Evolutionary conservation across 2,888 invertebrate species (phyloP), one percentile per base, ranked within the genome.

Genomic region (Salticus scenicus): DNA sequence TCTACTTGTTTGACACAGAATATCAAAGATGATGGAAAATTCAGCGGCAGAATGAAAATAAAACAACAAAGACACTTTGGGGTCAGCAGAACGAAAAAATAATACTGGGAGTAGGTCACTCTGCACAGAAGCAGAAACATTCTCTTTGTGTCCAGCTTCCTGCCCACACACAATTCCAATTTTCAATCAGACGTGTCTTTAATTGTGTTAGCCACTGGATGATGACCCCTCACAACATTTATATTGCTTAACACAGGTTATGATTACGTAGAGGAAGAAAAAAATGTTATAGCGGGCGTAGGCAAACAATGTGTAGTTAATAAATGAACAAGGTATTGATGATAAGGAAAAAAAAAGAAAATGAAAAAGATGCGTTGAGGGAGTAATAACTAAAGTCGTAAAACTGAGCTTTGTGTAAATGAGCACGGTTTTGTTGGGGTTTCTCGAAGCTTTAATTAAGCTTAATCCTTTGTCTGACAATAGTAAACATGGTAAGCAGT

Each of bases 21-120:
- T 37, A 37, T 37, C 12, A 47, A 47, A 47, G 30, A 42, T 42
- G 14, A 12, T n/a, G n/a, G n/a, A n/a, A n/a, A n/a, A n/a, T n/a
- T n/a, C n/a, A n/a, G n/a, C n/a, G n/a, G n/a, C n/a, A n/a, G n/a
- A n/a, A n/a, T n/a, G 28, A 42, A 12, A 70, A 74, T 28, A 64
- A 10, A 27, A 57, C 17, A 66, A 28, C 1, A 66, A 66, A 5
- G 30, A 24, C 5, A 31, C 66, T 28, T 30, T 14, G 66, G 28
- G 31, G 31, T 14, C 47, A 47, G 47, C 47, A 47, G 47, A 47
- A 47, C 47, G n/a, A 5, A 69, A 51, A 28, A 30, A 37, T 17
- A 30, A 66, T 66, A 77, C 76, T 47, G 51, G 33, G 75, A 82
- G 82, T 82, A 82, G 83, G 83, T 83, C 83, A 82, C 24, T 69